Evolutionary conservation across 2,888 invertebrate genomes (phyloP), one percentile per base, ranked within the genome.

Genomic region (Drosophila cognata): DNA sequence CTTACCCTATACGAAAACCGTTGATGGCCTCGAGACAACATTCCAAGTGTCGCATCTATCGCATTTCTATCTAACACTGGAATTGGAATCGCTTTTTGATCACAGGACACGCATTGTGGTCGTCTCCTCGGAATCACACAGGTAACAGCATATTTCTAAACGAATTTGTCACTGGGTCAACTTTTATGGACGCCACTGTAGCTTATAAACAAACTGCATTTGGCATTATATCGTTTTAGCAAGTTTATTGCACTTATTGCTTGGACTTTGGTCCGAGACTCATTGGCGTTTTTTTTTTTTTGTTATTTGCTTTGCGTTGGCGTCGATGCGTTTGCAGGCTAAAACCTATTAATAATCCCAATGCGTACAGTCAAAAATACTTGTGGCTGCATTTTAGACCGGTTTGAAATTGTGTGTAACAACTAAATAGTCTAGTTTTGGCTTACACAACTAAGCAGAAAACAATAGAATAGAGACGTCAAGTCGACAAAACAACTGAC

Each of bases 31-130:
- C 74, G 97, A 98, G 92, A 95, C 94, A 61, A 96, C 95, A 80
- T 97, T 97, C 92, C 97, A 97, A 95, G 97, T 98, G 1, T 98
- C 98, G 92, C 97, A 98, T 93, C 94, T 98, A 62, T 95, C 96
- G 8, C 97, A 97, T 86, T 95, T 96, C 92, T 96, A 98, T 91
- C 93, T 99, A 29, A 96, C 97, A 0, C 92, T 97, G 55, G 93
- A 98, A 55, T 92, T 98, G 53, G 95, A 96, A 82, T 94, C 96
- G 2, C 71, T 96, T 36, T 94, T 98, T 57, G 94, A 94, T 79
- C 94, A 94, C 76, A 95, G 95, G 2, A 94, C 95, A 0, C 94
- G 98, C 87, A 95, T 99, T 41, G 95, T 98, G 4, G 95, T 98
- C 85, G 95, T 99, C 0, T 96, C 98, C 2, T 98, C 98, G 10